Evolutionary conservation across 2,888 invertebrate genomes (phyloP).

Genomic region (Amphipyra tragopoginis): DNA sequence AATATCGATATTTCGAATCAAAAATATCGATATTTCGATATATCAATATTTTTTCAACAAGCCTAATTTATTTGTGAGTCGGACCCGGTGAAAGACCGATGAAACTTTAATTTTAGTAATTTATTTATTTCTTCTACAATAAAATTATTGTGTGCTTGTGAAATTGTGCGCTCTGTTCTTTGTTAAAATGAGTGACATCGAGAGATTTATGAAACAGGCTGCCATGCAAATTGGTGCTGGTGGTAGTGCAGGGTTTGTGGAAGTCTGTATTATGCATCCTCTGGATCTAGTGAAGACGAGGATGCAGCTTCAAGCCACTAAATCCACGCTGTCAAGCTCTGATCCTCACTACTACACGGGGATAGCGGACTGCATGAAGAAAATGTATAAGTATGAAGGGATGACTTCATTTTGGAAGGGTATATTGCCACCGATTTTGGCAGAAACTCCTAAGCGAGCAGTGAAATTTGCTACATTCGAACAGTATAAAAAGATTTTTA

Average conservation of each 20-base stretch:
- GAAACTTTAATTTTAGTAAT: slow-evolving; percentile 9
- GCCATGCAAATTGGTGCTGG: slow-evolving; percentile 96
- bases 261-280: slow-evolving; percentile 99
- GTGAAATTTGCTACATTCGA: slow-evolving; percentile 98
- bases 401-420: slow-evolving; percentile 97
- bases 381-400: slow-evolving; percentile 97
- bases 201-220: slow-evolving; percentile 91
- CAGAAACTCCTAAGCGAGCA: slow-evolving; percentile 98
- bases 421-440: slow-evolving; percentile 97
- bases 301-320: slow-evolving; percentile 80
- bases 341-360: slow-evolving; percentile 93
- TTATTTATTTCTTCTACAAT: slow-evolving; percentile 1
- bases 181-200: slow-evolving; percentile 79
- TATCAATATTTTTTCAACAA: no score
- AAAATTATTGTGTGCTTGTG: neutral
- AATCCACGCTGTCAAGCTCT: slow-evolving; percentile 63
- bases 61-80: slow-evolving; percentile 8
- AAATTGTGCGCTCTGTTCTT: slow-evolving; percentile 4
- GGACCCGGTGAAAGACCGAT: slow-evolving; percentile 4
- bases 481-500: slow-evolving; percentile 96
- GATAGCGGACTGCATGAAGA: slow-evolving; percentile 95
- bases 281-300: slow-evolving; percentile 98
- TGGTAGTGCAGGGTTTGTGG: slow-evolving; percentile 97
- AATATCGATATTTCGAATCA: no score
- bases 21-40: no score